Percentiles rank a stretch among this genome's conserved stretches.
phyloP scores from a whole-genome alignment of 1,140 invertebrate genomes.

The Lucilia cuprina region DNA sequence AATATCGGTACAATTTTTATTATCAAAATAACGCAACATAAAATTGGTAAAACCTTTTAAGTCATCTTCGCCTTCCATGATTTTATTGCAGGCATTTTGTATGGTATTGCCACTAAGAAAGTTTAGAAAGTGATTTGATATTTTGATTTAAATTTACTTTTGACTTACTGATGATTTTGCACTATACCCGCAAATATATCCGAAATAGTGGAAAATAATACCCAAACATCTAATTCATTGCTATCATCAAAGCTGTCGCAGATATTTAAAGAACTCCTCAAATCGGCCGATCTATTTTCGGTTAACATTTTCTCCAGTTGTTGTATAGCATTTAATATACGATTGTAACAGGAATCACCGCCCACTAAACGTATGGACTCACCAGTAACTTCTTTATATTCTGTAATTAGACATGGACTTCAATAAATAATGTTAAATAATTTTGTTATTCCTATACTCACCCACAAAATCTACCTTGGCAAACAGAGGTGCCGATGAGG shows the following conservation, averaged over 20 bases:
- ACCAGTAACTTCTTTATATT: slow-evolving; percentile 60
- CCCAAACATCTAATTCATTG: slow-evolving; percentile 56
- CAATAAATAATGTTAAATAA: not conserved
- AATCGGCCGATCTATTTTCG: slow-evolving; percentile 46
- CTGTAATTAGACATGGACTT: slow-evolving; percentile 34
- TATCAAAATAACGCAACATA: slow-evolving; percentile 45
- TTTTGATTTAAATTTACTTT: too few species aligned
- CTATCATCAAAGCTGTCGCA: slow-evolving; percentile 53
- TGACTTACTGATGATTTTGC: slow-evolving; percentile 52
- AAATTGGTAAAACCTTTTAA: slow-evolving; percentile 48
- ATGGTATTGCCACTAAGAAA: slow-evolving; percentile 46
- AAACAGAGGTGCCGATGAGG: slow-evolving; percentile 76
- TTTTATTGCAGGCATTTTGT: slow-evolving; percentile 50
- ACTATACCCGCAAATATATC: slow-evolving; percentile 58
- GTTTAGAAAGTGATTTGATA: too few species aligned
- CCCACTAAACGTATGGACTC: slow-evolving; percentile 58
- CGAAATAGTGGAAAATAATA: slow-evolving; percentile 55
- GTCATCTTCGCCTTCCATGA: slow-evolving; percentile 51
- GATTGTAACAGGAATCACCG: slow-evolving; percentile 63
- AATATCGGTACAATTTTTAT: slow-evolving; percentile 43
- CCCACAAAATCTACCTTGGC: slow-evolving; percentile 58
- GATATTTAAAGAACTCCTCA: slow-evolving; percentile 60
- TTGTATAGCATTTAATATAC: slow-evolving; percentile 64
- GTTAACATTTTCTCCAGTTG: slow-evolving; percentile 61
- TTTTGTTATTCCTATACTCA: slow-evolving; percentile 39